Conservation (phyloP, 53 echinoderm and acorn worm species). For the Zoroaster sp. region DNA sequence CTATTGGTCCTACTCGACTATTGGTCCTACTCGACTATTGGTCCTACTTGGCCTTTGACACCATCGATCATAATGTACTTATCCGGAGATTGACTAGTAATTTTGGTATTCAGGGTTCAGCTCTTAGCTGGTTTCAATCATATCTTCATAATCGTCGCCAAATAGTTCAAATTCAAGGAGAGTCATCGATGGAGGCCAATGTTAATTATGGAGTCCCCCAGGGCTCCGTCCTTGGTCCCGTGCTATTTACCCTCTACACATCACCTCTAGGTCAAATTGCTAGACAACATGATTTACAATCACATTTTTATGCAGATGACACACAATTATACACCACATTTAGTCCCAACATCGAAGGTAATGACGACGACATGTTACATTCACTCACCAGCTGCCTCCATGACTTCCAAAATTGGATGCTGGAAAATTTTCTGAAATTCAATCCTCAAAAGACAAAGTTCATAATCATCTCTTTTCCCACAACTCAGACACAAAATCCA, state of each 20-base stretch:
- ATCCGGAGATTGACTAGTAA: not conserved
- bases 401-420: conserved; percentile 36
- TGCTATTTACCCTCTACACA: conserved; percentile 15
- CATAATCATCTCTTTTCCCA: conserved; percentile 3
- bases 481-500: not conserved
- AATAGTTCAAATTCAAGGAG: not conserved
- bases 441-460: conserved; percentile 31
- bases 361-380: not conserved
- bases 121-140: conserved; percentile 4
- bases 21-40: conserved; percentile 34
- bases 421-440: conserved; percentile 22
- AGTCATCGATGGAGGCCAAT: too few relatives aligned
- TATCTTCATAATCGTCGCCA: not conserved
- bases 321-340: conserved; percentile 28
- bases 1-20: conserved; percentile 22
- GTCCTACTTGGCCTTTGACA: conserved; percentile 38
- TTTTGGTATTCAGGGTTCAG: not conserved
- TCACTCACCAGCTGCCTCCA: not conserved
- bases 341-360: not conserved
- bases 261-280: not conserved
- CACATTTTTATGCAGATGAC: conserved; percentile 35
- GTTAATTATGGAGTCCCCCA: not conserved
- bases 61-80: conserved; percentile 28
- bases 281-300: too few relatives aligned
- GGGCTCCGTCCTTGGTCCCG: conserved; percentile 7